These are phyloP conservation scores for Horisme vitalbata DNA, from an alignment of 2,888 invertebrate genomes.

Conservation along the genomic window DNA sequence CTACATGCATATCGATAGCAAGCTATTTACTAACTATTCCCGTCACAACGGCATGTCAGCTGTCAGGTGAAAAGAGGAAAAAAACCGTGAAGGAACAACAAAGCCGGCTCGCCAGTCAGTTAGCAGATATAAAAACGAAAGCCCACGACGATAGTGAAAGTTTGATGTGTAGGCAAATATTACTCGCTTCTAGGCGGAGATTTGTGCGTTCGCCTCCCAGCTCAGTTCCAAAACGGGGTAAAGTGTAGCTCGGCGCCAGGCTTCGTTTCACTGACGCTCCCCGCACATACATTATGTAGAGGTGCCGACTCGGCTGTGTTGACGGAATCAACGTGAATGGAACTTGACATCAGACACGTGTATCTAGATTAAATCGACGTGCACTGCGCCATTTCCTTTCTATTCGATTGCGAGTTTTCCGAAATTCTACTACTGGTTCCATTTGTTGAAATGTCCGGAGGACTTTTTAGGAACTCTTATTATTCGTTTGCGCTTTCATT, in stretches of 20 bases:
- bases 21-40: conserved; percentile 17
- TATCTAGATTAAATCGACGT: conserved; percentile 53
- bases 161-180: conserved; percentile 83
- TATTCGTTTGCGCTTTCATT: too few species aligned
- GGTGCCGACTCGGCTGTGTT: conserved; percentile 55
- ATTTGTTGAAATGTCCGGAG: not conserved
- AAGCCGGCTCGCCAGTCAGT: conserved; percentile 59
- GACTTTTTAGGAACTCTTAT: too few species aligned
- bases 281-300: conserved; percentile 67
- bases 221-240: conserved; percentile 66
- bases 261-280: conserved; percentile 49
- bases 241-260: conserved; percentile 56
- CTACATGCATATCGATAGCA: conserved; percentile 14
- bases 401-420: conserved; percentile 24
- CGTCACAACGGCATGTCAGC: conserved; percentile 39
- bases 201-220: conserved; percentile 72
- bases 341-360: conserved; percentile 71
- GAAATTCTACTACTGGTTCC: not conserved
- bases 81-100: conserved; percentile 62
- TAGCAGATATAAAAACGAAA: conserved; percentile 79
- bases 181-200: conserved; percentile 74
- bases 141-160: conserved; percentile 79
- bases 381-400: conserved; percentile 48
- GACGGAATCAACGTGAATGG: conserved; percentile 72
- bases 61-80: conserved; percentile 47